Evolutionary conservation across 1,140 invertebrate species (phyloP), one percentile per base, ranked within the genome.

Genomic region (Neomicropteryx cornuta): DNA sequence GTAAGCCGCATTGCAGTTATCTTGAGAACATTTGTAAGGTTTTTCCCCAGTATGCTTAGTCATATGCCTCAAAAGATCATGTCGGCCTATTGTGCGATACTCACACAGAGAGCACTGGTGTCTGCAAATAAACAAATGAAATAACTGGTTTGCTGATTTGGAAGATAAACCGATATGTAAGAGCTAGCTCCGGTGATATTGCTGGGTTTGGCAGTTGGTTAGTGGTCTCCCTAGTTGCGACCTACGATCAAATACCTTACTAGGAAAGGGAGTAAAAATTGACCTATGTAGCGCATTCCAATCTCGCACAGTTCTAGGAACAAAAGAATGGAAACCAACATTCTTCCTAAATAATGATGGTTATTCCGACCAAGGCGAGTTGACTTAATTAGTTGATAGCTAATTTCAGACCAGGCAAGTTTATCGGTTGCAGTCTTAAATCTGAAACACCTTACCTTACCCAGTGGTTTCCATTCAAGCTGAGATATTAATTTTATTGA

Each of bases 91-190:
- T 10, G 45, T 44, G 21, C 36, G 34, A 33, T 47, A 47, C 4
- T 46, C 44, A 33, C 45, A 47, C 37, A 47, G 44, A 10, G 45
- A 39, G 22, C 45, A 47, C 36, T 47, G 36, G 32, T 47, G 42
- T 23, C 45, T 47, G 30, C 21, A 36, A 31, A 18, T 23, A 11
- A 17, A 4, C 18, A 33, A 17, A 33, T 13, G 17, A 16, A 16
- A 22, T n/a, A 20, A 20, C 21, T 20, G 11, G n/a, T n/a, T n/a
- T n/a, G n/a, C n/a, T n/a, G n/a, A n/a, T n/a, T n/a, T n/a, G 3
- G 20, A 5, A 3, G 17, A 33, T 3, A 11, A 3, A 33, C 17
- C 11, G 17, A 3, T 18, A 14, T 5, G 13, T 14, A 31, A 13
- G 18, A 31, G 5, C 13, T 17, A 31, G n/a, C n/a, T n/a, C n/a